Conservation (phyloP, 2,113 vertebrate species). For the Hyla sarda region DNA sequence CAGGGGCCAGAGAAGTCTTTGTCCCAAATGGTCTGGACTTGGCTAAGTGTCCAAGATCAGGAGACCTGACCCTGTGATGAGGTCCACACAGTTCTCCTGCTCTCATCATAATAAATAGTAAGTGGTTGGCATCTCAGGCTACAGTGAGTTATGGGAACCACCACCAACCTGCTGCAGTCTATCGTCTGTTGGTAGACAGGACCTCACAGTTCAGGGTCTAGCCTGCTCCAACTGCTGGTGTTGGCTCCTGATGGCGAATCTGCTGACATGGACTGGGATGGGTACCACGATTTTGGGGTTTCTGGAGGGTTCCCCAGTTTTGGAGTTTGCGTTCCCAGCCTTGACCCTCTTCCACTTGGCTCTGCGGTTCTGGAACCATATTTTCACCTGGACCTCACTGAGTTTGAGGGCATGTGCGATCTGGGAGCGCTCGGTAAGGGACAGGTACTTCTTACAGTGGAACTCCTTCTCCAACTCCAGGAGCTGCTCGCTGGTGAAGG, state of each 20-base stretch:
- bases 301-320: slow-evolving; percentile 92
- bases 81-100: slow-evolving; percentile 31
- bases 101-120: slow-evolving; percentile 40
- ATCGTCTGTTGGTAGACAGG: slow-evolving; percentile 4
- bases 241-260: slow-evolving; percentile 96
- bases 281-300: slow-evolving; percentile 98
- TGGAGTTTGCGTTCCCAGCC: slow-evolving; percentile 96
- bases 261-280: slow-evolving; percentile 97
- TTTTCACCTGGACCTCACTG: slow-evolving; percentile 99
- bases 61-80: slow-evolving; percentile 1
- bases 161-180: slow-evolving; percentile 38
- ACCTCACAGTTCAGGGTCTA: slow-evolving; percentile 78
- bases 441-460: slow-evolving; percentile 99
- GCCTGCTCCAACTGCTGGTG: slow-evolving; percentile 98
- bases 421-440: slow-evolving; percentile 95
- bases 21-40: neutral
- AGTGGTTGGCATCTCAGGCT: slow-evolving; percentile 13
- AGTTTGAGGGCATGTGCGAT: slow-evolving; percentile 97
- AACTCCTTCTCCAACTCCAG: slow-evolving; percentile 98
- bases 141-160: slow-evolving; percentile 15
- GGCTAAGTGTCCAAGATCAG: slow-evolving; percentile 16
- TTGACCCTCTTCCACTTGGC: slow-evolving; percentile 99
- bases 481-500: slow-evolving; percentile 98
- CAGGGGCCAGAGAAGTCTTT: slow-evolving; percentile 2
- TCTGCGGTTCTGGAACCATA: slow-evolving; percentile 99